Evolutionary conservation across 2,888 invertebrate genomes (phyloP).

Genomic region (Gandaritis pyraliata): DNA sequence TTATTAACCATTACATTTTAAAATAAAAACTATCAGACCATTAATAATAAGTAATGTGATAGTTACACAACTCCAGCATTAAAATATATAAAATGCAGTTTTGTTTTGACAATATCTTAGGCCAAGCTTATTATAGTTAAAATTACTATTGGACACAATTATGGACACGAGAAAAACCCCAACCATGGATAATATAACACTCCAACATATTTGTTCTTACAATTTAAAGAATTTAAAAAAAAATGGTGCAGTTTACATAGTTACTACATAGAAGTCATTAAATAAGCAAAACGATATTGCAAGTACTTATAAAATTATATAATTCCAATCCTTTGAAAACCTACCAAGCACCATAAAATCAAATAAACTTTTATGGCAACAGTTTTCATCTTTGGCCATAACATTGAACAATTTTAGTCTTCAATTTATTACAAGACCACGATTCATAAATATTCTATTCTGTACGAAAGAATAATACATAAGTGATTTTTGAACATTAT

Average conservation of each 20-base stretch:
- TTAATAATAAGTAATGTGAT: slow-evolving; percentile 17
- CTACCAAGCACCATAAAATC: slow-evolving; percentile 8
- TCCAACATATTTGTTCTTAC: slow-evolving; percentile 3
- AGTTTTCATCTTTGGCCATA: slow-evolving; percentile 39
- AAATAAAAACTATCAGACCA: slow-evolving; percentile 24
- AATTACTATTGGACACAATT: slow-evolving; percentile 9
- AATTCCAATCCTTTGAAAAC: not conserved
- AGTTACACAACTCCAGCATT: slow-evolving; percentile 15
- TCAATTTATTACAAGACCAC: slow-evolving; percentile 24
- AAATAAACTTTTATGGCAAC: slow-evolving; percentile 29
- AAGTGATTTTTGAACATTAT: not conserved
- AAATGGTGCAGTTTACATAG: not conserved
- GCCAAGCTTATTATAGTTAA: slow-evolving; percentile 15
- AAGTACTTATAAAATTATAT: not conserved
- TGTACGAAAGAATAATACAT: not conserved
- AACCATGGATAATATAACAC: not conserved
- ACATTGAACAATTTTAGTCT: slow-evolving; percentile 36
- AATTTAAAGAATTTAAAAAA: not conserved
- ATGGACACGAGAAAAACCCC: not conserved
- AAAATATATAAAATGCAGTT: slow-evolving; percentile 16
- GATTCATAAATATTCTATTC: slow-evolving; percentile 17
- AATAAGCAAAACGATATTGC: no score
- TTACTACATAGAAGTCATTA: no score
- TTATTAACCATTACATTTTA: slow-evolving; percentile 29
- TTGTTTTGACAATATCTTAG: slow-evolving; percentile 10